Evolutionary conservation across 2,888 invertebrate species (phyloP).

Genomic region (Stenurella melanura): DNA sequence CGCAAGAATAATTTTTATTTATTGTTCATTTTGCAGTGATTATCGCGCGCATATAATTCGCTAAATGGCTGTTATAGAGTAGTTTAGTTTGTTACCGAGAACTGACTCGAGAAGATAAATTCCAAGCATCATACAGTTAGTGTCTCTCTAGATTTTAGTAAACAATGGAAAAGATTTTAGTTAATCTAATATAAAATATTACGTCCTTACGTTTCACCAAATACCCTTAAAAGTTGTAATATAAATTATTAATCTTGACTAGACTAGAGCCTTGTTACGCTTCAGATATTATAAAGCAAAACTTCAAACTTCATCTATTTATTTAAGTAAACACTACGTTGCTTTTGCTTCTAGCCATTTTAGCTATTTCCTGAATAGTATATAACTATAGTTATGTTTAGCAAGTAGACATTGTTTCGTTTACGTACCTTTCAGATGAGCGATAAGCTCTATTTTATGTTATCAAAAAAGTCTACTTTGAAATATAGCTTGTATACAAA

Average conservation of each 20-base stretch:
- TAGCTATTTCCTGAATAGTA: background rate
- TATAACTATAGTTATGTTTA: background rate
- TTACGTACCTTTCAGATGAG: background rate
- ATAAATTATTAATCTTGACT: constrained; percentile 21
- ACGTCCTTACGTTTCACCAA: background rate
- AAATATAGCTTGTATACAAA: no score
- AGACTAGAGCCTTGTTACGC: background rate
- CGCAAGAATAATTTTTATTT: no score
- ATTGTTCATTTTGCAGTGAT: no score
- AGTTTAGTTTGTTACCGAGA: background rate
- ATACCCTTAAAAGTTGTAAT: constrained; percentile 14
- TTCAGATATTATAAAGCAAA: constrained; percentile 2
- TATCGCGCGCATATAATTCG: no score
- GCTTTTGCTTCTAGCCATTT: constrained; percentile 7
- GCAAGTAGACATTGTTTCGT: background rate
- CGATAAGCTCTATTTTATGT: no score
- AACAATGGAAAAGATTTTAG: background rate
- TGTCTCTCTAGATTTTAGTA: no score
- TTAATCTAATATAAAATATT: background rate
- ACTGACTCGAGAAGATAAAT: background rate
- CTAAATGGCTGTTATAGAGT: background rate
- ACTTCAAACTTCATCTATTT: constrained; percentile 15
- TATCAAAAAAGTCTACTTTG: no score
- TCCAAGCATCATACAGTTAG: background rate
- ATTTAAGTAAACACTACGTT: constrained; percentile 11